Conservation (phyloP, 2,797 vertebrate species). For the Potorous gilbertii region DNA sequence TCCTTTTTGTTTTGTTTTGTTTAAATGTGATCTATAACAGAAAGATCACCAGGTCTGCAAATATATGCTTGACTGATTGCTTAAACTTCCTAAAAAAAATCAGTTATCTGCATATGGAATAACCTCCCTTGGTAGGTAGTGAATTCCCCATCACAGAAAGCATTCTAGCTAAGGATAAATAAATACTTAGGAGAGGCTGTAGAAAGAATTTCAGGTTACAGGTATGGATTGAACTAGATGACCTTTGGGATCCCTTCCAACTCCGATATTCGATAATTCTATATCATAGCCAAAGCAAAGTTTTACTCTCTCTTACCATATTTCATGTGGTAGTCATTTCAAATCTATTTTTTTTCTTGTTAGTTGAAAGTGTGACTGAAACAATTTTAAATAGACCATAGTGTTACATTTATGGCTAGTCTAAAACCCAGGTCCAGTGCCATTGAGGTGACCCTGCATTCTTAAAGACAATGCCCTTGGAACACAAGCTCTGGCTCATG, state of each 20-base stretch:
- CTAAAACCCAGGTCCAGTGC: background rate
- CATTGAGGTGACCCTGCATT: background rate
- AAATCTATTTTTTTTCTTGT: conserved; percentile 50
- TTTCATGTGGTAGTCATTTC: conserved; percentile 24
- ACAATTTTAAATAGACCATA: conserved; percentile 6
- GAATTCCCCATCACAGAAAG: background rate
- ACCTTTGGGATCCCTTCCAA: background rate
- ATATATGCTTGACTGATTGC: background rate
- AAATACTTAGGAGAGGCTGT: background rate
- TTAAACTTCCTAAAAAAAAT: background rate
- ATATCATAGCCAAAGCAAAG: background rate
- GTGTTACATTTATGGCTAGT: conserved; percentile 31
- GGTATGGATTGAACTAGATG: background rate
- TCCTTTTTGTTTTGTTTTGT: background rate
- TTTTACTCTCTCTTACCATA: background rate
- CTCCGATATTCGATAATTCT: background rate
- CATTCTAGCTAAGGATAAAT: background rate
- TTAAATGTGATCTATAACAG: background rate
- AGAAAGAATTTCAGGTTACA: background rate
- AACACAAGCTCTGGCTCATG: background rate
- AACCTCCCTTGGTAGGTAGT: background rate
- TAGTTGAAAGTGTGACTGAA: conserved; percentile 21
- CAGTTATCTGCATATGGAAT: background rate
- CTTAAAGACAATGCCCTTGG: background rate
- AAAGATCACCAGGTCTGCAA: background rate